Evolutionary conservation across 1,140 invertebrate genomes (phyloP), one percentile per base, ranked within the genome.

Genomic region (Cotesia glomerata): DNA sequence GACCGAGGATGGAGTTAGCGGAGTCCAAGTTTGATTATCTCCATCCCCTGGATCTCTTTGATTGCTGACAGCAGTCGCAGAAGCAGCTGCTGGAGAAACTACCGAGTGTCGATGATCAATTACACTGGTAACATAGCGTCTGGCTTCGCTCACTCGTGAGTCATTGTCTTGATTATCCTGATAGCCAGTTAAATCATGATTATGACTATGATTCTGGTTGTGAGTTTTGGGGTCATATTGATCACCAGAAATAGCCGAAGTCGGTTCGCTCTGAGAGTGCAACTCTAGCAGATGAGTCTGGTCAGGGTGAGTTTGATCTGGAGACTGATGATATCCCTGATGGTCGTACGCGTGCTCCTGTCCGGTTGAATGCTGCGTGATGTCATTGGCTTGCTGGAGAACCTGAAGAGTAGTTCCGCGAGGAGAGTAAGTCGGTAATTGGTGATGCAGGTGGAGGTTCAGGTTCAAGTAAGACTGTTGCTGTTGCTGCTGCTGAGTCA

Each of bases 371-470:
- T 49, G 36, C 58, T 49, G 18, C 1, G 16, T 13, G n/a, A 39
- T 58, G n/a, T 72, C 71, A 34, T 58, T 72, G 9, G 56, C 11
- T 71, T 71, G 69, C 36, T 79, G 78, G 8, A 78, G 72, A 16
- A 61, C 9, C 35, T 78, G 76, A 36, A 80, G 62, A 8, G 61
- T 58, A 2, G 75, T 7, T 16, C 65, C 71, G 16, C 69, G 67
- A 32, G 74, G 49, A 7, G 72, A 65, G 49, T 77, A 77, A 13
- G 67, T 77, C 0, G 86, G 82, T 75, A 87, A 85, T 51, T 87
- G 86, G 73, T 87, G 86, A 70, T 87, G 86, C 7, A 87, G 64
- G 67, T 87, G 86, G 0, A 87, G 80, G 65, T 87, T 87, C 5
- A 87, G 66, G 72, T 87, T 87, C 5, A 87, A 77, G 36, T 87